Conservation (phyloP, 2,888 invertebrate species). For the Lochmaea capreae region DNA sequence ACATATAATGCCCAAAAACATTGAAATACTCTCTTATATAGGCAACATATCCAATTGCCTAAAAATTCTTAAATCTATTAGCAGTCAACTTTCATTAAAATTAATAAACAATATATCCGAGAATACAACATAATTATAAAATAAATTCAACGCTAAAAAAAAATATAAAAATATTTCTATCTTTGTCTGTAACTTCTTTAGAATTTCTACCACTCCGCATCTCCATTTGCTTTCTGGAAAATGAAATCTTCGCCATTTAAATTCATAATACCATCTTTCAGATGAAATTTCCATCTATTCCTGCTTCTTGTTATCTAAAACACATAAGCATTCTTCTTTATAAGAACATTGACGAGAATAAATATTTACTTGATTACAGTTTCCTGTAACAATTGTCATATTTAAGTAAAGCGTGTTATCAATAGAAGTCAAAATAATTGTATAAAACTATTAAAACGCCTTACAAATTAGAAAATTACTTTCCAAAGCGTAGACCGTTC, state of each 20-base stretch:
- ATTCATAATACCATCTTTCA: conserved; percentile 99
- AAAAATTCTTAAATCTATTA: conserved; percentile 20
- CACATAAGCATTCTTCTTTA: conserved; percentile 11
- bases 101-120: conserved; percentile 17
- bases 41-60: conserved; percentile 28
- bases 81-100: conserved; percentile 23
- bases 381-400: no score
- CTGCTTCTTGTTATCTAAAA: conserved; percentile 90
- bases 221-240: conserved; percentile 98
- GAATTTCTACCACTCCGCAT: conserved; percentile 93
- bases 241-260: conserved; percentile 97
- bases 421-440: no score
- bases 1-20: conserved; percentile 35
- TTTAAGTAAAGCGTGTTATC: no score
- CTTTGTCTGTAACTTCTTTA: conserved; percentile 11
- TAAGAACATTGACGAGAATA: neutral
- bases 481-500: no score
- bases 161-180: conserved; percentile 8
- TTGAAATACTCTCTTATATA: conserved; percentile 26
- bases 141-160: conserved; percentile 15
- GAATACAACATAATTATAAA: conserved; percentile 17
- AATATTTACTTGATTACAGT: no score
- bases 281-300: conserved; percentile 99
- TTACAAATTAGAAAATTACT: no score
- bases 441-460: no score